phyloP scores from a whole-genome alignment of 2,113 vertebrate genomes.

The Egretta garzetta region DNA sequence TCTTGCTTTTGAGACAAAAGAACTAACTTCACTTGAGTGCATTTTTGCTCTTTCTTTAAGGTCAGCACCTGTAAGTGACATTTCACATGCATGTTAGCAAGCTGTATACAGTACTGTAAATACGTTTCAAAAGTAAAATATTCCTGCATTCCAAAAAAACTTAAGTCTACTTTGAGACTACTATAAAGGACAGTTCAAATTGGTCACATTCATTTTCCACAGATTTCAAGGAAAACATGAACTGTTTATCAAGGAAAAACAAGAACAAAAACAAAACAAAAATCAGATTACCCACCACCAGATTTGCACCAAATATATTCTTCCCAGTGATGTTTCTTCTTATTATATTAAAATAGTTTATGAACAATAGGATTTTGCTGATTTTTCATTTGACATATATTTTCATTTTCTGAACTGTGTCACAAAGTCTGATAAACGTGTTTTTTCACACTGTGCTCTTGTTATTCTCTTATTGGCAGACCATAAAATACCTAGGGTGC shows the following conservation, averaged over 20 bases:
- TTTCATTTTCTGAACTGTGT: conserved; percentile 29
- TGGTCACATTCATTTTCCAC: too few species aligned
- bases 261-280: not conserved
- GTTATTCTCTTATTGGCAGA: not conserved
- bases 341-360: not conserved
- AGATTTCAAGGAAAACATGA: too few species aligned
- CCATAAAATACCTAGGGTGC: not conserved
- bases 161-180: too few species aligned
- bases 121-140: not conserved
- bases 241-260: not conserved
- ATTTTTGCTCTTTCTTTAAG: conserved; percentile 97
- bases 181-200: too few species aligned
- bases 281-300: not conserved
- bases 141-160: too few species aligned
- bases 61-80: conserved; percentile 87
- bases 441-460: not conserved
- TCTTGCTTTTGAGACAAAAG: conserved; percentile 93
- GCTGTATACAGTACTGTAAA: not conserved
- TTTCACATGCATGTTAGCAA: conserved; percentile 46
- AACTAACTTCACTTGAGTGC: conserved; percentile 92
- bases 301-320: not conserved
- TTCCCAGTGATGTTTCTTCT: not conserved
- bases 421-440: not conserved
- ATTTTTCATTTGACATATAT: not conserved
- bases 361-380: not conserved